Conservation (phyloP, 2,888 invertebrate species). For the Stenodema calcarata region DNA sequence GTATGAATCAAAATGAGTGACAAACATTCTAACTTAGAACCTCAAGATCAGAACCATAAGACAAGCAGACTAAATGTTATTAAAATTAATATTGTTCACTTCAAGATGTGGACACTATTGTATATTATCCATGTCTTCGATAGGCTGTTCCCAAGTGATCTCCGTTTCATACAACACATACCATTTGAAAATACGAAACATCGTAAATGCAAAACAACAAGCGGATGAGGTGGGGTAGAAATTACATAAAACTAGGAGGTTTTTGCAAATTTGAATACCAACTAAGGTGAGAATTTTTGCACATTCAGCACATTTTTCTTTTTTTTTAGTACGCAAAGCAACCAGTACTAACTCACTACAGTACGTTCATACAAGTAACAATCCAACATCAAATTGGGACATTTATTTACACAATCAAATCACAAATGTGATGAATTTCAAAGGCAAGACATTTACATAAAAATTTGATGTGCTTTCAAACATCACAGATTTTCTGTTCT, state of each 20-base stretch:
- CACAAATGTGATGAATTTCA: conserved; percentile 1
- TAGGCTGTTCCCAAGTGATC: too few relatives aligned
- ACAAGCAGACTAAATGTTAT: too few relatives aligned
- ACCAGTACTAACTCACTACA: conserved; percentile 17
- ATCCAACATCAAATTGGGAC: not conserved
- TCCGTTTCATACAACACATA: not conserved
- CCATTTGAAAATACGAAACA: not conserved
- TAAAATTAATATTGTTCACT: too few relatives aligned
- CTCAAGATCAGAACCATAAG: too few relatives aligned
- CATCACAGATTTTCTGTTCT: conserved; percentile 21
- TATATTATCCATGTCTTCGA: too few relatives aligned
- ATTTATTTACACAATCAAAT: not conserved
- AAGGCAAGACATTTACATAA: conserved; percentile 30
- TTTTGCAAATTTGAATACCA: not conserved
- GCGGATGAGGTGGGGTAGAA: not conserved
- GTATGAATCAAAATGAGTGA: too few relatives aligned
- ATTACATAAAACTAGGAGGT: not conserved
- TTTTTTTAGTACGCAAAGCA: conserved; percentile 3
- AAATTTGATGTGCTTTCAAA: conserved; percentile 23
- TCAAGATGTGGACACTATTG: too few relatives aligned
- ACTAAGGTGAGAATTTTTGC: not conserved
- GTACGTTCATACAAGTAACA: not conserved
- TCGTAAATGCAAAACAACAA: not conserved
- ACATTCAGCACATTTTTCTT: not conserved
- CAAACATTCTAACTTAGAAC: too few relatives aligned